Evolutionary conservation across 2,113 vertebrate genomes (phyloP), one percentile per base, ranked within the genome.

Genomic region (Ancistrus triradiatus): DNA sequence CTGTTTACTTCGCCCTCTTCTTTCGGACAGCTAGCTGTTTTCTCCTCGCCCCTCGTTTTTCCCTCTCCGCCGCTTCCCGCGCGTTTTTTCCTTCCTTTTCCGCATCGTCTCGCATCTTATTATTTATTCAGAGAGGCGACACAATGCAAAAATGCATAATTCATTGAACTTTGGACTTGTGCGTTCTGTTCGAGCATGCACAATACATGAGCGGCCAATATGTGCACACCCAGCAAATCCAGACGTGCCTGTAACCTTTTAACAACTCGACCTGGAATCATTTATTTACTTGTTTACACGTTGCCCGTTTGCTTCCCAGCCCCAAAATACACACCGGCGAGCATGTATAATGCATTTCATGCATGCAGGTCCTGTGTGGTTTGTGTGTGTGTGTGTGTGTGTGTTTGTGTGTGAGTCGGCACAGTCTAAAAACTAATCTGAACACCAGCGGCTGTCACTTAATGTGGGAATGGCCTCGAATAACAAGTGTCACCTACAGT

Each of bases 101-200:
- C 66, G 48, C 73, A 46, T 73, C 56, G 72, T 73, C 77, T 80
- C 70, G 60, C 72, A 77, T 69, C 79, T 78, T 77, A 88, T 88
- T 38, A 85, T 86, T 88, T 87, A 89, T 89, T 88, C 83, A 89
- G 74, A 72, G 73, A 72, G 25, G 59, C 77, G 78, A 80, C 83
- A 85, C 80, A 84, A 70, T 74, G 70, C 70, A 72, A 73, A 84
- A 84, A 88, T 89, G 74, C 85, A 88, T 88, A 85, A 89, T 90
- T 89, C 75, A 87, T 79, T 61, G 69, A 78, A 76, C 69, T 72
- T 77, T 64, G 73, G 75, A 66, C 74, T 78, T 74, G 73, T 63
- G 82, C 72, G 72, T 73, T 71, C 72, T 59, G 58, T 69, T 66
- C 70, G 47, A 57, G 63, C 83, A 83, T 85, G 70, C 80, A 85